phyloP scores from a whole-genome alignment of 1,140 invertebrate genomes.

The Drosophila oshimai region DNA sequence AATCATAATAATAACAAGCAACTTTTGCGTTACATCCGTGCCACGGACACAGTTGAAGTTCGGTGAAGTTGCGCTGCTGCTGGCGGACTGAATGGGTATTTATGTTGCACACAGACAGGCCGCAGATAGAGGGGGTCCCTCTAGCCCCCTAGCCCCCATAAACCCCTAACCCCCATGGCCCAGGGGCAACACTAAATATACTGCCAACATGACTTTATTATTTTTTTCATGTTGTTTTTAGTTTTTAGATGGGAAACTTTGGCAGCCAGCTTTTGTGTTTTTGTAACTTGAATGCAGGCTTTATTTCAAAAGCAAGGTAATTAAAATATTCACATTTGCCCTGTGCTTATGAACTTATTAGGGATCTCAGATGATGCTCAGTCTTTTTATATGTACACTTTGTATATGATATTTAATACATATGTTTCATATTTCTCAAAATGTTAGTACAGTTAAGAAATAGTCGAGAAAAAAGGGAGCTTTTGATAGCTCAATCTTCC shows the following conservation, averaged over 20 bases:
- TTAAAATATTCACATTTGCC: not conserved
- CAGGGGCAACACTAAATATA: slow-evolving; percentile 7
- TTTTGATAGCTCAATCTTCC: too few species aligned
- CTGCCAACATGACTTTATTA: slow-evolving; percentile 4
- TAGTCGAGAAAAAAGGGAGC: too few species aligned
- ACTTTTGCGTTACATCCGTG: slow-evolving; percentile 67
- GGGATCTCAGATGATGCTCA: too few species aligned
- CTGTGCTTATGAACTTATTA: not conserved
- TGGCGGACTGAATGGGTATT: slow-evolving; percentile 25
- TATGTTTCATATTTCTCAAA: too few species aligned
- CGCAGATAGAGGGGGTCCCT: slow-evolving; percentile 17
- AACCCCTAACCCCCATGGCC: too few species aligned
- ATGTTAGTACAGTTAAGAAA: too few species aligned
- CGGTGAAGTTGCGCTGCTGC: not conserved
- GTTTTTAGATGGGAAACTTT: not conserved
- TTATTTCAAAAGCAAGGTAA: not conserved
- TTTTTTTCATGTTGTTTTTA: slow-evolving; percentile 1
- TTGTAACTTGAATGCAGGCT: not conserved
- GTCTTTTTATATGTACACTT: too few species aligned
- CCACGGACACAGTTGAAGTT: slow-evolving; percentile 24
- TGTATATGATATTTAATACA: too few species aligned
- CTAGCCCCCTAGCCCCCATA: not conserved
- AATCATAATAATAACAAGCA: slow-evolving; percentile 77
- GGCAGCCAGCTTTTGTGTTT: not conserved
- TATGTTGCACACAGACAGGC: slow-evolving; percentile 23